Percentiles rank a stretch among this genome's conserved stretches.
Evolutionary conservation across 2,888 invertebrate species (phyloP).

Genomic region (Phytoseiulus persimilis): DNA sequence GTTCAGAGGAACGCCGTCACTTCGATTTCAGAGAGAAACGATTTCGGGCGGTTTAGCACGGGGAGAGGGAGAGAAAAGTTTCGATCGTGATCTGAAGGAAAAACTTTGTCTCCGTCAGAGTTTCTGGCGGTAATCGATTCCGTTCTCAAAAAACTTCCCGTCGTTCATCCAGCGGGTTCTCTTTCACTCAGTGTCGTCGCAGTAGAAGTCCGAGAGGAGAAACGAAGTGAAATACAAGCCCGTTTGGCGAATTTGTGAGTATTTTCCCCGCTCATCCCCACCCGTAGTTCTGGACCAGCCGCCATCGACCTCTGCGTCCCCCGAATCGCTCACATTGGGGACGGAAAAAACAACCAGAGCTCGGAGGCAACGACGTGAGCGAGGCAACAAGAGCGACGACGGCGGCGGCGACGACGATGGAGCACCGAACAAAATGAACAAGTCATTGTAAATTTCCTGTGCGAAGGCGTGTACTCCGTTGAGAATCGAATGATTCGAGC

Average conservation of each 20-base stretch:
- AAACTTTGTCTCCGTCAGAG: neutral
- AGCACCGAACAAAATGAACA: neutral
- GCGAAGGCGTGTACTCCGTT: neutral
- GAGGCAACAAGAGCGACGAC: neutral
- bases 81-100: neutral
- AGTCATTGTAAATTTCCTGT: neutral
- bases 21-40: neutral
- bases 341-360: neutral
- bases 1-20: no score
- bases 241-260: neutral
- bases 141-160: neutral
- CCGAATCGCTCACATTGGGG: neutral
- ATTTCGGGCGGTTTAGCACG: neutral
- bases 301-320: neutral
- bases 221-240: neutral
- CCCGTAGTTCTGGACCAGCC: neutral
- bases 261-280: neutral
- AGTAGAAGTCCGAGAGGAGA: neutral
- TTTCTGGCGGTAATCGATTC: neutral
- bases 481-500: constrained; percentile 5
- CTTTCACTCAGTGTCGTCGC: neutral
- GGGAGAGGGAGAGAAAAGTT: neutral
- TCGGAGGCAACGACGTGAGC: neutral
- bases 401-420: neutral
- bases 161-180: neutral